Percentiles rank a stretch among this genome's conserved stretches.
Evolutionary conservation across 2,888 invertebrate genomes (phyloP).

Genomic region (Lapara coniferarum): DNA sequence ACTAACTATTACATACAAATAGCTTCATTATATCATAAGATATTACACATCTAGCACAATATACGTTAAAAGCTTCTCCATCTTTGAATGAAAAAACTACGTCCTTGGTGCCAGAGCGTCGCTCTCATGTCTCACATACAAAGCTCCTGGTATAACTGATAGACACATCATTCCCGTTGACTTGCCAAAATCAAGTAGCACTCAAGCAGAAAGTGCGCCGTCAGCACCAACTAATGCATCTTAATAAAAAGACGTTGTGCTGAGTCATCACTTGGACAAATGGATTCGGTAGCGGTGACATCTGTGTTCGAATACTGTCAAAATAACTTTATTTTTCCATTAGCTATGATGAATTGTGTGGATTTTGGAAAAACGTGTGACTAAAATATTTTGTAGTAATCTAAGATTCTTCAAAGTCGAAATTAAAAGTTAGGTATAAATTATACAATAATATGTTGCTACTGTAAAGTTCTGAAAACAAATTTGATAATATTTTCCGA

Average conservation of each 20-base stretch:
- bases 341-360: slow-evolving; percentile 12
- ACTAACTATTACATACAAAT: too few relatives aligned
- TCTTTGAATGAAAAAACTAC: too few relatives aligned
- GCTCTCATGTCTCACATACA: too few relatives aligned
- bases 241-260: slow-evolving; percentile 33
- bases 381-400: neutral
- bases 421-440: too few relatives aligned
- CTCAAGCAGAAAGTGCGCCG: slow-evolving; percentile 31
- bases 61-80: too few relatives aligned
- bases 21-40: too few relatives aligned
- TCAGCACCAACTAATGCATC: slow-evolving; percentile 41
- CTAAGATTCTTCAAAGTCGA: neutral
- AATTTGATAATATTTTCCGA: too few relatives aligned
- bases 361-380: neutral
- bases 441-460: too few relatives aligned
- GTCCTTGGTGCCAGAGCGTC: too few relatives aligned
- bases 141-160: slow-evolving; percentile 8
- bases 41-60: too few relatives aligned
- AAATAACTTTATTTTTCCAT: slow-evolving; percentile 36
- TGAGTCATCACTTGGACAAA: slow-evolving; percentile 45
- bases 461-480: too few relatives aligned
- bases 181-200: slow-evolving; percentile 24
- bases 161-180: slow-evolving; percentile 21
- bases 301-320: slow-evolving; percentile 39
- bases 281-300: slow-evolving; percentile 39